A percentile compares a stretch with the other conserved stretches of the same genome.
These are phyloP conservation scores for Ceratitis capitata DNA, from an alignment of 1,140 invertebrate genomes.

Conservation along the genomic window DNA sequence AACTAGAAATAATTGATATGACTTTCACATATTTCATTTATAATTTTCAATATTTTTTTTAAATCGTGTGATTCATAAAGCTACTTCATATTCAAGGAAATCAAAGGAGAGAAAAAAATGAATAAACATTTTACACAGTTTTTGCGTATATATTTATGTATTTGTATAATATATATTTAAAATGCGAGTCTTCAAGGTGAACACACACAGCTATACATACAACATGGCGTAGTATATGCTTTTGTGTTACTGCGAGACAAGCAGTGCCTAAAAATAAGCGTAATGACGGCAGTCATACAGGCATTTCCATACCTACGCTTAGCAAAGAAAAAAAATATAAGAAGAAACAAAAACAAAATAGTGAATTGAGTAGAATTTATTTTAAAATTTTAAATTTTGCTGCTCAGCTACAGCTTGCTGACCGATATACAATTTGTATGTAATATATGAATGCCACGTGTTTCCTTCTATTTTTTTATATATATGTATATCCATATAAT, in stretches of 20 bases:
- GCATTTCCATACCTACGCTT: constrained; percentile 5
- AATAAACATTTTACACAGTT: neutral
- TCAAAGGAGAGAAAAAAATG: constrained; percentile 42
- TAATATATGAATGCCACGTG: constrained; percentile 8
- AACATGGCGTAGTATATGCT: neutral
- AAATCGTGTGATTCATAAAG: neutral
- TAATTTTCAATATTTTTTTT: neutral
- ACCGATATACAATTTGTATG: neutral
- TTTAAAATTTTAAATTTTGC: neutral
- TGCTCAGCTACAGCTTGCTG: neutral
- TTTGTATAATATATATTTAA: neutral
- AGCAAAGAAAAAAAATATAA: neutral
- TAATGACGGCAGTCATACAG: neutral
- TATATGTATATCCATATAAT: neutral
- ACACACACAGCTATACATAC: neutral
- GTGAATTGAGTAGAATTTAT: no score
- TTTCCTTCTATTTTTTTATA: no score
- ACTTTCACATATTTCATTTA: neutral
- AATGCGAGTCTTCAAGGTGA: constrained; percentile 26
- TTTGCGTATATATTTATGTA: neutral
- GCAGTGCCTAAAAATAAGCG: neutral
- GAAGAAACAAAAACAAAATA: no score
- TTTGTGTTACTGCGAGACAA: constrained; percentile 13
- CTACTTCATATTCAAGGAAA: neutral
- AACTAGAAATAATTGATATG: no score